Base-by-base conservation (phyloP, 2,888 invertebrate species). In the Thereva unica region DNA sequence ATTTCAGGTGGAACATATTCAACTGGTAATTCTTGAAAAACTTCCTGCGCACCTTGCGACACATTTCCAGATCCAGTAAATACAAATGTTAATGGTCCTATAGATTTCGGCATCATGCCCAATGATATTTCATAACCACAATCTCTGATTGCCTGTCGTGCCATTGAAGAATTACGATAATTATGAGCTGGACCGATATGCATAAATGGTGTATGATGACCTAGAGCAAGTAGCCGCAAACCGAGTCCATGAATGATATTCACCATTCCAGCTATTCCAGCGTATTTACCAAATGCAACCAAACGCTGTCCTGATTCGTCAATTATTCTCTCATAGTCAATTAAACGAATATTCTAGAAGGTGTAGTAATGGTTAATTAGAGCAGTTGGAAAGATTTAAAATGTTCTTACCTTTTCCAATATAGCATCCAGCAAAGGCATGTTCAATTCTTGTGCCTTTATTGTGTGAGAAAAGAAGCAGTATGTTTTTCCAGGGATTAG, bases 151-250 rank as follows among this genome's bases (percentile, higher is more conserved):
- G 97, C 95, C 80, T 99, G 98, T 37, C 93, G 86, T 0, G 98
- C 98, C 95, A 97, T 97, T 74, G 95, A 95, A 0, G 95, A 96
- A 79, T 93, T 97, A 42, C 98, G 86, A 82, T 99, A 99, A 81
- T 99, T 99, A 78, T 99, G 99, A 0, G 99, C 96, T 4, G 97
- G 95, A 0, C 97, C 98, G 71, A 99, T 93, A 77, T 99, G 97
- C 97, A 99, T 97, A 77, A 99, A 99, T 0, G 99, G 99, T 0
- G 99, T 99, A 77, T 99, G 99, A 79, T 99, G 98, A 0, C 99
- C 99, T 35, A 99, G 83, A 0, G 98, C 98, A 64, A 99, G 83
- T 8, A 80, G 84, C 56, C 99, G 84, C 42, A 99, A 84, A 0
- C 99, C 99, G 52, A 99, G 83, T 0, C 99, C 99, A 76, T 99